Evolutionary conservation across 2,888 invertebrate genomes (phyloP).

Genomic region (Busseola fusca): DNA sequence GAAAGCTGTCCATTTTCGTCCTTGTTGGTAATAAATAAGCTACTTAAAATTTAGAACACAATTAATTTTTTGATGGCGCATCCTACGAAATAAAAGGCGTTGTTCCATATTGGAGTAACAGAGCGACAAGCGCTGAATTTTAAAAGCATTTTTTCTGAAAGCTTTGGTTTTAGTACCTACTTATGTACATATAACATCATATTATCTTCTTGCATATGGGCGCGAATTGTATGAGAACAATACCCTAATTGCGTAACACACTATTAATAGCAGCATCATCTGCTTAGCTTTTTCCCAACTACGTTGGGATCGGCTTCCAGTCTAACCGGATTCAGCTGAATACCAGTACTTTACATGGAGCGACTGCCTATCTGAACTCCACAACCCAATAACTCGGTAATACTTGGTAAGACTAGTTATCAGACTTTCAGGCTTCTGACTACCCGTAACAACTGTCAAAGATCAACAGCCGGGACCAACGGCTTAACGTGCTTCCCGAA

Average conservation of each 20-base stretch:
- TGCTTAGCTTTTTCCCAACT: no score
- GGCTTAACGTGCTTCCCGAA: no score
- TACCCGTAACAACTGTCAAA: no score
- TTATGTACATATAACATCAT: slow-evolving; percentile 10
- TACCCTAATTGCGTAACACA: not conserved
- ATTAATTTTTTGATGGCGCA: not conserved
- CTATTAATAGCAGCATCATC: no score
- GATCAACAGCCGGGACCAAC: no score
- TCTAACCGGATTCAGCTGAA: no score
- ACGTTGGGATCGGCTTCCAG: no score
- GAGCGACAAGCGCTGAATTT: slow-evolving; percentile 33
- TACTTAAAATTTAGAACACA: not conserved
- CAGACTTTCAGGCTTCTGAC: no score
- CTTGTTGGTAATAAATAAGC: not conserved
- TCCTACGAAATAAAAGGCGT: slow-evolving; percentile 32
- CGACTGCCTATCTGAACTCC: no score
- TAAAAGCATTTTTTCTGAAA: slow-evolving; percentile 33
- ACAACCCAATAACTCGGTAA: no score
- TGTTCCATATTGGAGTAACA: slow-evolving; percentile 20
- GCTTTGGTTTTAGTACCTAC: slow-evolving; percentile 22
- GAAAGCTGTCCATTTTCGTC: not conserved
- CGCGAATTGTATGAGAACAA: not conserved
- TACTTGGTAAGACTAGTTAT: no score
- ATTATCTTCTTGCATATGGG: not conserved
- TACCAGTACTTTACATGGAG: no score